Evolutionary conservation across 2,113 vertebrate genomes (phyloP).

Genomic region (Pelusios castaneus): DNA sequence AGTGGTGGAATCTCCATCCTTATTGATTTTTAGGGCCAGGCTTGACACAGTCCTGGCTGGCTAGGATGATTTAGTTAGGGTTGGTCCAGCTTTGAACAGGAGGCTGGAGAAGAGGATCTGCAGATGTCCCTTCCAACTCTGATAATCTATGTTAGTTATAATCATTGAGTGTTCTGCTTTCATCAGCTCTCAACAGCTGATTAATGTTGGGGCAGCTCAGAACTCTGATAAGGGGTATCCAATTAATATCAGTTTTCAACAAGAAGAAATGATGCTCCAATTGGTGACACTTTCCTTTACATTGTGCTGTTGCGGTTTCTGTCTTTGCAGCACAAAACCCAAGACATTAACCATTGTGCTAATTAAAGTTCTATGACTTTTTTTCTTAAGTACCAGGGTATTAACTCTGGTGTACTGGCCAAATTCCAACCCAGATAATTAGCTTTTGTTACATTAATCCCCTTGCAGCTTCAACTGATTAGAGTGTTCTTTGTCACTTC

Average conservation of each 20-base stretch:
- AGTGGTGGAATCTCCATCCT: no score
- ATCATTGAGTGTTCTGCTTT: slow-evolving; percentile 37
- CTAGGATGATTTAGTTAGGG: no score
- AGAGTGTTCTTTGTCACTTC: neutral
- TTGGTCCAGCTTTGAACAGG: no score
- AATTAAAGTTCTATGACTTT: slow-evolving; percentile 43
- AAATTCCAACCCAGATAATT: slow-evolving; percentile 48
- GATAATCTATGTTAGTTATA: slow-evolving; percentile 17
- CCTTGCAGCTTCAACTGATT: slow-evolving; percentile 32
- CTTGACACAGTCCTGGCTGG: no score
- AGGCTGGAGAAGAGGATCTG: no score
- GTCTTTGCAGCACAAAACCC: neutral
- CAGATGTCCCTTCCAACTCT: no score
- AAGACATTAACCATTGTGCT: neutral
- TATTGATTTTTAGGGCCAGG: no score
- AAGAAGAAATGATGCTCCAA: slow-evolving; percentile 6
- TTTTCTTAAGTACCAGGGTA: neutral
- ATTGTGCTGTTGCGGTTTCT: neutral
- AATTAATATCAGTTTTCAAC: slow-evolving; percentile 50
- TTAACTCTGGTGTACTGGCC: neutral
- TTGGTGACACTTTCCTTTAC: neutral
- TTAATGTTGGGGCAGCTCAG: slow-evolving; percentile 22
- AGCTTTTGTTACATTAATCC: neutral
- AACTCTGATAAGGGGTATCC: slow-evolving; percentile 15
- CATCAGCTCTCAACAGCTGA: slow-evolving; percentile 38